phyloP scores from a whole-genome alignment of 2,797 vertebrate species.

The Tarsius wallacei region DNA sequence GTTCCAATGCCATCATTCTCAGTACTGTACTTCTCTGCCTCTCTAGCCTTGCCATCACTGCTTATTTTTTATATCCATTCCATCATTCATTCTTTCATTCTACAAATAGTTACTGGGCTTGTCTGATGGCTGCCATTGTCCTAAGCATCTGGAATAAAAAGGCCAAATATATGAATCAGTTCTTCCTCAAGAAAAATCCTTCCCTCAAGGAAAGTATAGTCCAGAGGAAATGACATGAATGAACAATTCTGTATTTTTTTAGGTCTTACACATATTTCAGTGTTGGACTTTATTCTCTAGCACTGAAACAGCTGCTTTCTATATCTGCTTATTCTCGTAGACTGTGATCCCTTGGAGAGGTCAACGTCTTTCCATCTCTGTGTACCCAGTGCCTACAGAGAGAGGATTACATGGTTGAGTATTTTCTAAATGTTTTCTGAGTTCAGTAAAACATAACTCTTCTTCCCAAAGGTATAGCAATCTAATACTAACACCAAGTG shows the following conservation, averaged over 20 bases:
- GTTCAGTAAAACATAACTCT: not conserved
- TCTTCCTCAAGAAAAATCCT: conserved; percentile 13
- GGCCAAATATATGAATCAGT: not conserved
- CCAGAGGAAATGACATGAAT: not conserved
- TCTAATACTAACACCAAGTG: not conserved
- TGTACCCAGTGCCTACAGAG: not conserved
- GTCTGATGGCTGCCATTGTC: not conserved
- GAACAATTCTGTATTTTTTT: not conserved
- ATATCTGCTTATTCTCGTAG: not conserved
- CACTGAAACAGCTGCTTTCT: not conserved
- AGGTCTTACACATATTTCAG: not conserved
- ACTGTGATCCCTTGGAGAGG: not conserved
- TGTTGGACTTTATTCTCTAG: not conserved
- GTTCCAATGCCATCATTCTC: not conserved
- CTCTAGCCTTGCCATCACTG: not conserved
- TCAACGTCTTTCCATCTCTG: not conserved
- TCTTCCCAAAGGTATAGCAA: not conserved
- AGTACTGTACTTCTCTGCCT: not conserved
- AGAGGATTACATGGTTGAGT: not conserved
- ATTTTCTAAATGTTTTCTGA: conserved; percentile 45
- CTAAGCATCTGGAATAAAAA: not conserved
- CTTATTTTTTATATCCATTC: not conserved
- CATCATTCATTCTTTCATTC: not conserved
- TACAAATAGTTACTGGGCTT: not conserved
- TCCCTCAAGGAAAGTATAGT: not conserved